Conservation (phyloP, 2,797 vertebrate genomes). For the Eospalax fontanierii region DNA sequence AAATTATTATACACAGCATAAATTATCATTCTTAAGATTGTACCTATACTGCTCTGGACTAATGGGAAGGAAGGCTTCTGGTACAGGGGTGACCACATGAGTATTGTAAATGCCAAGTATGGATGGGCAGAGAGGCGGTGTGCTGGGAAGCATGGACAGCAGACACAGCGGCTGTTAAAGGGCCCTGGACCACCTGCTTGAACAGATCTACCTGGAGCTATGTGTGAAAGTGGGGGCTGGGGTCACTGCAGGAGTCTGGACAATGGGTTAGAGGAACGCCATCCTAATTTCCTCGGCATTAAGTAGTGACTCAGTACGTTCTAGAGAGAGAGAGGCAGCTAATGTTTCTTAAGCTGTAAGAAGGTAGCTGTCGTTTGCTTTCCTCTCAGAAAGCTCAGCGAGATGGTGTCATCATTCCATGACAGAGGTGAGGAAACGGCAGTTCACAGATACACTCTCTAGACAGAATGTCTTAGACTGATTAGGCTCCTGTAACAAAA, state of each 20-base stretch:
- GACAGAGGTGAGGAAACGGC: not conserved
- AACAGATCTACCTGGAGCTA: not conserved
- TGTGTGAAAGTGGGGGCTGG: no score
- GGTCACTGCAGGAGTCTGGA: not conserved
- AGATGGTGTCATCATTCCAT: not conserved
- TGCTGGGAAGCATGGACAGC: not conserved
- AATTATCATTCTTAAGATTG: not conserved
- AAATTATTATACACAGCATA: not conserved
- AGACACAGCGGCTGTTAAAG: not conserved
- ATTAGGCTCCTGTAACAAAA: no score
- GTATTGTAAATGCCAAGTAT: not conserved
- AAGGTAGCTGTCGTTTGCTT: not conserved
- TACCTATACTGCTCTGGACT: not conserved
- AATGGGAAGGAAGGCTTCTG: not conserved
- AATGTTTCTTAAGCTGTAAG: not conserved
- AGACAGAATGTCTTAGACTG: no score
- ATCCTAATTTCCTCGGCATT: not conserved
- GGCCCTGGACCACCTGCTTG: no score
- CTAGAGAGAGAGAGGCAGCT: not conserved
- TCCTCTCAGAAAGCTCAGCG: not conserved
- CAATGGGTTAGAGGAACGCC: not conserved
- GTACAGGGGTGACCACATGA: not conserved
- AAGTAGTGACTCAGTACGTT: not conserved
- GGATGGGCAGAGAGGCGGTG: not conserved
- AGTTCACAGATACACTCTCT: not conserved